These are phyloP conservation scores for Champsocephalus gunnari DNA, from an alignment of 2,797 vertebrate species.

Conservation along the genomic window DNA sequence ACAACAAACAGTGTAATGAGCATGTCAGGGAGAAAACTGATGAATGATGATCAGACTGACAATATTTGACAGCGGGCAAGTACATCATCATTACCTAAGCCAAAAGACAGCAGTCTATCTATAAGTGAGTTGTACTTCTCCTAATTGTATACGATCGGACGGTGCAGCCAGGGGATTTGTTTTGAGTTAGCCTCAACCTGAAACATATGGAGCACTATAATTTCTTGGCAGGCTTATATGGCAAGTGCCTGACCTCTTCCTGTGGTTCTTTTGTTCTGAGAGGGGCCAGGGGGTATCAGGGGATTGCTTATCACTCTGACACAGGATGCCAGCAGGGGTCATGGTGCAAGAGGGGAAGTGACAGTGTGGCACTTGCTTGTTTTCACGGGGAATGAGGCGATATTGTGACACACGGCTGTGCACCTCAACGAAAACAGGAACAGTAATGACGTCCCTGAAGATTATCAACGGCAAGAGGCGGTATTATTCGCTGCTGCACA, in stretches of 20 bases:
- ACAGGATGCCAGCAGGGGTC: constrained; percentile 80
- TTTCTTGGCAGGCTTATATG: constrained; percentile 72
- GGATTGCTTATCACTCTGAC: constrained; percentile 81
- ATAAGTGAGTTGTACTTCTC: constrained; percentile 62
- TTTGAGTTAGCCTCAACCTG: constrained; percentile 74
- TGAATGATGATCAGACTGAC: constrained; percentile 59
- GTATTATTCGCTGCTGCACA: constrained; percentile 29
- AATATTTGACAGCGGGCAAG: constrained; percentile 69
- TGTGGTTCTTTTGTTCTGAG: constrained; percentile 78
- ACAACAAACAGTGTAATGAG: constrained; percentile 67
- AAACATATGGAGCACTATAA: constrained; percentile 75
- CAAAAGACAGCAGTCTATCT: constrained; percentile 50
- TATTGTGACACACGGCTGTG: constrained; percentile 72
- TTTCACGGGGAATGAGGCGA: constrained; percentile 71
- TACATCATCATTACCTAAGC: constrained; percentile 64
- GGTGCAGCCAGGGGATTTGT: constrained; percentile 66
- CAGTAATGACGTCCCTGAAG: constrained; percentile 53
- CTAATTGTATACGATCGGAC: constrained; percentile 66
- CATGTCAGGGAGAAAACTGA: constrained; percentile 39
- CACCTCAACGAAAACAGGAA: constrained; percentile 74
- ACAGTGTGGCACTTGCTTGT: constrained; percentile 77
- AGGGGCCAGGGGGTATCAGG: constrained; percentile 66
- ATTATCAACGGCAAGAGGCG: constrained; percentile 35
- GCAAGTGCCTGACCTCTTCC: constrained; percentile 76
- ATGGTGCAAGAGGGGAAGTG: constrained; percentile 79